phyloP scores from a whole-genome alignment of 2,888 invertebrate species.

The Epinotia brunnichana region DNA sequence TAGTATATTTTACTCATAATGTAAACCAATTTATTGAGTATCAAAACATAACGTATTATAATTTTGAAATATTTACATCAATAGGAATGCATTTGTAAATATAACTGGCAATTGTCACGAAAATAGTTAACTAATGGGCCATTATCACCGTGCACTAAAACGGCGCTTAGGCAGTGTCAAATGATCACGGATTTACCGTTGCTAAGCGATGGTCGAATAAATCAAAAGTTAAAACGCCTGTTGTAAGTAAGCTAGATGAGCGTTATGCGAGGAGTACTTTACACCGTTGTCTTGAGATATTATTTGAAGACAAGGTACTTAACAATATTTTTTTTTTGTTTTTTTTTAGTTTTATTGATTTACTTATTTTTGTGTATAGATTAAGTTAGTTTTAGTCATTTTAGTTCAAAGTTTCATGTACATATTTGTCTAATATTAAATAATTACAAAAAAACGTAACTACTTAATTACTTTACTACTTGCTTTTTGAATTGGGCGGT shows the following conservation, averaged over 20 bases:
- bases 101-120: conserved; percentile 15
- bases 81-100: conserved; percentile 17
- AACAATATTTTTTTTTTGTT: too few relatives aligned
- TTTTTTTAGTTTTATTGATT: too few relatives aligned
- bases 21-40: too few relatives aligned
- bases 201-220: conserved; percentile 66
- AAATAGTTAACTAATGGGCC: conserved; percentile 26
- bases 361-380: too few relatives aligned
- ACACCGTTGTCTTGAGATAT: conserved; percentile 55
- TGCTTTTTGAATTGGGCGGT: neutral
- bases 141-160: conserved; percentile 44
- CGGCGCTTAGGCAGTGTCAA: conserved; percentile 46
- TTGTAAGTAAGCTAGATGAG: conserved; percentile 63
- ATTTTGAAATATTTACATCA: neutral
- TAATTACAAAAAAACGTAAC: too few relatives aligned
- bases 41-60: neutral
- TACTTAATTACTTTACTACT: neutral
- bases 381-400: too few relatives aligned
- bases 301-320: neutral
- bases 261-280: conserved; percentile 58
- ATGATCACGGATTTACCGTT: conserved; percentile 62
- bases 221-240: conserved; percentile 74
- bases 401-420: too few relatives aligned
- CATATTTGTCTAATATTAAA: too few relatives aligned
- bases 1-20: too few relatives aligned